Base-by-base conservation (phyloP, 2,888 invertebrate genomes). In the Mechanitis messenoides region DNA sequence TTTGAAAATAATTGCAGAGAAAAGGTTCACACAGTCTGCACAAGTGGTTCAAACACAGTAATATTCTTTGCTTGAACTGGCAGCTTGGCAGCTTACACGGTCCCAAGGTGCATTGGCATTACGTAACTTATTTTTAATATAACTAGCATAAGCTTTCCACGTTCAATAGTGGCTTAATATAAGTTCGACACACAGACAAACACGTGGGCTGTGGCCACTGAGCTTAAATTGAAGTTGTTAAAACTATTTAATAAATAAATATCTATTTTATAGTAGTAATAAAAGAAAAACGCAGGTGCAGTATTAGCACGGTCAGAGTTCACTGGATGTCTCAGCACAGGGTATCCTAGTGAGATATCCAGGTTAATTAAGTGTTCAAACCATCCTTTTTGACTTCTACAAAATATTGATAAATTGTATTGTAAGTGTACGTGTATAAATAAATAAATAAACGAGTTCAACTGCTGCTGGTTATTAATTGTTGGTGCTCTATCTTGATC, bases 71-170 rank as follows among this genome's bases (percentile, higher is more conserved):
- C 5, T 38, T 47, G 47, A 47, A 47, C 20, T 47, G 47, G 47
- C 47, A 47, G 47, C 47, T 47, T 47, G 47, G 47, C 47, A 47
- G 47, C 28, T 47, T 47, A 47, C 47, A 47, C 20, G 20, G 20
- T 47, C 47, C 4, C 20, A 47, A 47, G 20, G n/a, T 28, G 6
- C 20, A 47, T 47, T 20, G 6, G 6, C 35, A 35, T 5, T 31
- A 31, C 6, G 50, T 2, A 31, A 31, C 50, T 6, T 50, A 50
- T 50, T 50, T 50, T 50, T 31, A 31, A 31, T 31, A 9, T 50
- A 31, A 28, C 50, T 31, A 31, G 31, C 50, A 50, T 7, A 11
- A 50, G 31, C 3, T 31, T 31, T 50, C 3, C 9, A 31, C 31
- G 1, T 42, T 42, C 42, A 9, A 42, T 42, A 42, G 6, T 42